phyloP scores from a whole-genome alignment of 2,797 vertebrate species.

The Paratrypauchen microcephalus region DNA sequence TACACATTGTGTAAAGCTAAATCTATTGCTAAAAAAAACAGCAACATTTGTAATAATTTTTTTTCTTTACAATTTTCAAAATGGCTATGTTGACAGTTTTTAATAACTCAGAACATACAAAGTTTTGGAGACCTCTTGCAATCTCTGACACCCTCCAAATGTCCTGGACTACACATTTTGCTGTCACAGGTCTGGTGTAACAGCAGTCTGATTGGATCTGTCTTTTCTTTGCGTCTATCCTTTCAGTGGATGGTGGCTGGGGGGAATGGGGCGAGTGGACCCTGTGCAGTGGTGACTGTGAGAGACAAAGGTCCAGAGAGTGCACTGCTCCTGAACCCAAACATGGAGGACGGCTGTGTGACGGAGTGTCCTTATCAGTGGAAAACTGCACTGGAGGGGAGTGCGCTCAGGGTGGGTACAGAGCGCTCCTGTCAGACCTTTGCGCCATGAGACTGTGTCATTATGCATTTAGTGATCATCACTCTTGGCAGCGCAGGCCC shows the following conservation, averaged over 20 bases:
- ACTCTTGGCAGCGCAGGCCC: slow-evolving; percentile 42
- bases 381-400: slow-evolving; percentile 96
- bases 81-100: not conserved
- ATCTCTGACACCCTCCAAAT: too few species aligned
- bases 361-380: slow-evolving; percentile 84
- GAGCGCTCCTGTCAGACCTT: slow-evolving; percentile 30
- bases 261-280: slow-evolving; percentile 86
- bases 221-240: slow-evolving; percentile 3
- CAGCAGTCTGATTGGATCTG: not conserved
- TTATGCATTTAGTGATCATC: slow-evolving; percentile 42
- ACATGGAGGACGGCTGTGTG: slow-evolving; percentile 89
- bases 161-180: too few species aligned
- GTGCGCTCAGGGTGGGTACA: slow-evolving; percentile 87
- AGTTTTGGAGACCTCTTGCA: not conserved
- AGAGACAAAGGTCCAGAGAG: slow-evolving; percentile 83
- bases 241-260: slow-evolving; percentile 70
- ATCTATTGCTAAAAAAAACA: not conserved
- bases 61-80: not conserved
- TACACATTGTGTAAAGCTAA: not conserved
- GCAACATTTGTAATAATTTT: not conserved
- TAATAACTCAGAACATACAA: not conserved
- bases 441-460: slow-evolving; percentile 34
- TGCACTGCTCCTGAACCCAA: slow-evolving; percentile 86
- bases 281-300: slow-evolving; percentile 84
- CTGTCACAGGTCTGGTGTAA: not conserved